phyloP scores from a whole-genome alignment of 2,797 vertebrate genomes.

The Chromis chromis region DNA sequence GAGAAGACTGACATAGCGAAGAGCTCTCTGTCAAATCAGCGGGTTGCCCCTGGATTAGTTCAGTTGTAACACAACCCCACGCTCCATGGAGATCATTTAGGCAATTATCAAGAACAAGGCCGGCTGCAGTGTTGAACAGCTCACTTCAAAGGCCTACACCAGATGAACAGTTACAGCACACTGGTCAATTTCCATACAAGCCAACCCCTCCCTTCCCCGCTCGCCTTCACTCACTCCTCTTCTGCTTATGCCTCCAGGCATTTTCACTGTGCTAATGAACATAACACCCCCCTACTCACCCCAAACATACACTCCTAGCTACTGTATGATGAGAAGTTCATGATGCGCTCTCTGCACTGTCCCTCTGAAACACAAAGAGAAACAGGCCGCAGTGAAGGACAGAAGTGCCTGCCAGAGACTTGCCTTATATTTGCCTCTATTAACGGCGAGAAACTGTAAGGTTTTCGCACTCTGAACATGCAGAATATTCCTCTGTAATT shows the following conservation, averaged over 20 bases:
- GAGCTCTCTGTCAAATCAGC: constrained; percentile 85
- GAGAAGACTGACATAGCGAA: constrained; percentile 62
- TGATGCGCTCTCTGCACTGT: constrained; percentile 61
- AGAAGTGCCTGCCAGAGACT: constrained; percentile 55
- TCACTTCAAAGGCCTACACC: constrained; percentile 86
- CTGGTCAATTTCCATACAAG: constrained; percentile 91
- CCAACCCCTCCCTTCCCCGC: constrained; percentile 47
- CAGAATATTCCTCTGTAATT: constrained; percentile 46
- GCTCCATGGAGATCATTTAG: constrained; percentile 90
- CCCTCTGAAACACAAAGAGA: constrained; percentile 70
- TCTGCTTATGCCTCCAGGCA: constrained; percentile 82
- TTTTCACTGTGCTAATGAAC: constrained; percentile 88
- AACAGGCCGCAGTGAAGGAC: constrained; percentile 64
- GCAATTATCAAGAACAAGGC: constrained; percentile 91
- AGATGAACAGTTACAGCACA: constrained; percentile 87
- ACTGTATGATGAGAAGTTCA: constrained; percentile 81
- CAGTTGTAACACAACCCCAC: constrained; percentile 82
- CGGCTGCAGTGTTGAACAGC: constrained; percentile 83
- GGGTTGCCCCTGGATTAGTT: constrained; percentile 86
- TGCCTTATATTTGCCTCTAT: constrained; percentile 49
- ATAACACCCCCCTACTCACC: constrained; percentile 70
- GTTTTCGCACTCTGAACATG: constrained; percentile 39
- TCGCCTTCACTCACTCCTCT: constrained; percentile 70
- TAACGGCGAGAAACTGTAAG: constrained; percentile 36
- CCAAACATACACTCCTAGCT: constrained; percentile 67